Conservation (phyloP, 2,888 invertebrate species). For the Drosophila neotestacea region DNA sequence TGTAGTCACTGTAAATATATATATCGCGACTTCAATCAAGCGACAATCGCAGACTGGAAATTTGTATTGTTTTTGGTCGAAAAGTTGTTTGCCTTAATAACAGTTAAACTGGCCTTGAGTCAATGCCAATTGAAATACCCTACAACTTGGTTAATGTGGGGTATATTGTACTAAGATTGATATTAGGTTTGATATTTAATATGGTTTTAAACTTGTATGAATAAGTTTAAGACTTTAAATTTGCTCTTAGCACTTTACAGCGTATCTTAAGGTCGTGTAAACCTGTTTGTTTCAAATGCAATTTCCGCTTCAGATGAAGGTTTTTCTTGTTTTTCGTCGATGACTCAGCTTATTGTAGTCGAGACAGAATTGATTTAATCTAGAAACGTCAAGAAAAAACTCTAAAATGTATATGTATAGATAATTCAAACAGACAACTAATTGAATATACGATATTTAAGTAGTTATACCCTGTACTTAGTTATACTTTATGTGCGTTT, state of each 20-base stretch:
- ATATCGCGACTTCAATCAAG: neutral
- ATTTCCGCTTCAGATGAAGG: constrained; percentile 12
- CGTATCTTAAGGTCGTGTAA: constrained; percentile 6
- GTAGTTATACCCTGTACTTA: neutral
- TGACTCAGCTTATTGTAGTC: constrained; percentile 5
- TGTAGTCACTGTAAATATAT: neutral
- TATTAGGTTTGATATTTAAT: neutral
- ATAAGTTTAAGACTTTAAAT: neutral
- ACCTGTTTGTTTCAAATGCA: neutral
- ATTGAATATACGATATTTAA: neutral
- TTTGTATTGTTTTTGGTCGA: constrained; percentile 11
- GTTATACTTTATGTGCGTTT: neutral
- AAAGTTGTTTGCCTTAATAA: constrained; percentile 52
- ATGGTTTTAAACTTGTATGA: too few species aligned
- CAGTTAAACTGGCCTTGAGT: constrained; percentile 53
- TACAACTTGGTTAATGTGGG: neutral
- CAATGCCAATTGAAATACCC: constrained; percentile 44
- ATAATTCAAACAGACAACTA: constrained; percentile 5
- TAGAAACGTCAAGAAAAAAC: neutral
- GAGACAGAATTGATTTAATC: neutral
- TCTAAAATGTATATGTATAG: neutral
- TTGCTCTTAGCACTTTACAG: too few species aligned
- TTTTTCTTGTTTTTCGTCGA: constrained; percentile 2
- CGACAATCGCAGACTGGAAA: constrained; percentile 19
- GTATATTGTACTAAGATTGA: neutral